These are phyloP conservation scores for Nothobranchius furzeri DNA, from an alignment of 2,113 vertebrate species.

Conservation along the genomic window DNA sequence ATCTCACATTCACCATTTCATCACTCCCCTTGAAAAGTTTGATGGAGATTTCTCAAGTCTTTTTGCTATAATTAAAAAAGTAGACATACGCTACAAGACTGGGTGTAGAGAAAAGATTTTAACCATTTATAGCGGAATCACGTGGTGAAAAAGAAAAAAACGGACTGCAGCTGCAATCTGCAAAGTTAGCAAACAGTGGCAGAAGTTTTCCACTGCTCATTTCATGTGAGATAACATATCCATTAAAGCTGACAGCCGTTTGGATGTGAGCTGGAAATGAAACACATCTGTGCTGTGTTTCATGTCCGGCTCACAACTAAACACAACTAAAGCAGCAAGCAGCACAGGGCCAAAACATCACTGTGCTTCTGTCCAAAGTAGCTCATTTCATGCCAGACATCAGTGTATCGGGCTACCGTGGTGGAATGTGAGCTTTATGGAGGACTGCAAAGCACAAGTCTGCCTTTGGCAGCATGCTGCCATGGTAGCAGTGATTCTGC, in stretches of 20 bases:
- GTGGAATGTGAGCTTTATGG: conserved; percentile 54
- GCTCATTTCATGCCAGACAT: conserved; percentile 49
- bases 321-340: conserved; percentile 50
- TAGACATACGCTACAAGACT: background rate
- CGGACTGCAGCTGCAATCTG: background rate
- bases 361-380: conserved; percentile 51
- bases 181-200: conserved; percentile 34
- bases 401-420: conserved; percentile 42
- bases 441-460: conserved; percentile 48
- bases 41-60: background rate
- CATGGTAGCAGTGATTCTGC: conserved; percentile 31
- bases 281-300: conserved; percentile 49
- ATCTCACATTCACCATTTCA: conserved; percentile 3
- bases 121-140: background rate
- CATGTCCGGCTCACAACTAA: conserved; percentile 3
- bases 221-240: conserved; percentile 42
- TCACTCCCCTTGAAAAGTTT: background rate
- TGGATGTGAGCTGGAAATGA: conserved; percentile 26
- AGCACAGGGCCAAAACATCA: conserved; percentile 55
- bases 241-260: conserved; percentile 51
- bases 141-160: background rate
- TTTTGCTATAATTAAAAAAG: conserved; percentile 7
- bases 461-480: conserved; percentile 50
- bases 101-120: background rate
- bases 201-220: conserved; percentile 46